These are phyloP conservation scores for Drosophila prosaltans DNA, from an alignment of 1,140 invertebrate genomes.

Conservation along the genomic window DNA sequence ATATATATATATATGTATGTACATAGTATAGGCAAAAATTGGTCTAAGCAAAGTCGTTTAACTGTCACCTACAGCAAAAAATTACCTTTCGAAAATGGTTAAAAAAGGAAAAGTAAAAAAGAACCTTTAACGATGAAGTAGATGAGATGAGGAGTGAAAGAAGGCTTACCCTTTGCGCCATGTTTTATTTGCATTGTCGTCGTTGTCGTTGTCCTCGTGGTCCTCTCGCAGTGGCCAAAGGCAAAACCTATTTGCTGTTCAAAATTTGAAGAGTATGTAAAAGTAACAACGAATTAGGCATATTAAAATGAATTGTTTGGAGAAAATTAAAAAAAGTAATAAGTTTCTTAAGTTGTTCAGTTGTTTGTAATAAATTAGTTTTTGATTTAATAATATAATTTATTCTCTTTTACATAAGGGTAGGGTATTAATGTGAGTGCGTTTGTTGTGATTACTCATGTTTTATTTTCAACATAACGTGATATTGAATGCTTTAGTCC, in stretches of 20 bases:
- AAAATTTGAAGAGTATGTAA: neutral
- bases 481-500: constrained; percentile 40
- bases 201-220: neutral
- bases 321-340: no score
- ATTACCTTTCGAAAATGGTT: constrained; percentile 60
- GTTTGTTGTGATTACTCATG: neutral
- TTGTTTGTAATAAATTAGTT: no score
- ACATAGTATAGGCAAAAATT: constrained; percentile 8
- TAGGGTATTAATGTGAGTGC: neutral
- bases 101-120: constrained; percentile 27
- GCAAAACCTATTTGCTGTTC: constrained; percentile 31
- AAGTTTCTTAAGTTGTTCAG: no score
- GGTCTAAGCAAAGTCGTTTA: constrained; percentile 15
- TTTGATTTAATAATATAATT: no score
- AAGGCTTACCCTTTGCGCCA: constrained; percentile 33
- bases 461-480: constrained; percentile 47
- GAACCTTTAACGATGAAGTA: neutral
- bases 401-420: neutral
- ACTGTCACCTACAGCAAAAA: constrained; percentile 55
- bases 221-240: constrained; percentile 31
- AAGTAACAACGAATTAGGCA: neutral
- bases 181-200: constrained; percentile 73
- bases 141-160: neutral
- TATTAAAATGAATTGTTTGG: no score
- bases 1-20: neutral